Base-by-base conservation (phyloP, 2,797 vertebrate species). In the Spea hammondii region DNA sequence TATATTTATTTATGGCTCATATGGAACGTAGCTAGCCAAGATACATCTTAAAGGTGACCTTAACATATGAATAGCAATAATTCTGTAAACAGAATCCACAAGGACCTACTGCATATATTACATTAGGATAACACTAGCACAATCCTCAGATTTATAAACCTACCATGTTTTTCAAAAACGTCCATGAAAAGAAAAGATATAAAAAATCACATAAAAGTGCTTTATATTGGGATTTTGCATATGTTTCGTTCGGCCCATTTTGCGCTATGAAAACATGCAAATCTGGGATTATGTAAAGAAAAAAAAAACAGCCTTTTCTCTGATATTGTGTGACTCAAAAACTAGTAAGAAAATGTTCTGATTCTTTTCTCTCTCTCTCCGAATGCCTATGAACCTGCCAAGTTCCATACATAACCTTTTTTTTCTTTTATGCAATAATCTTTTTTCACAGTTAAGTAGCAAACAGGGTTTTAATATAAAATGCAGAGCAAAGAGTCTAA, bases 351-450 rank as follows among this genome's bases (percentile, higher is more conserved):
- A 70, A 74, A 78, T 67, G 51, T 69, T 77, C 64, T 77, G 5
- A 65, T 48, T 73, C 64, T 47, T 77, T 72, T 13, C 14, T 59
- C 55, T n/a, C 5, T 62, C 59, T 62, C 59, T 17, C 50, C 73
- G 74, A 82, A 73, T 74, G 59, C 62, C 75, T 82, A 64, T 57
- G 65, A 69, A 78, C 75, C 70, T 78, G 70, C 65, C 75, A 82
- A 74, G 65, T 77, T 69, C n/a, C 65, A 68, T 72, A 69, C 49
- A 68, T 77, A 68, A 77, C 54, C 44, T 68, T 74, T 62, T 73
- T 80, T 77, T 68, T 59, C 54, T 72, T 77, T 77, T 66, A 77
- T 68, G 47, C 54, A 32, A 9, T 77, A 82, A 77, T 82, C 70
- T 65, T 73, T 77, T 66, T 74, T 46, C 70, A 69, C 14, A 10